A percentile compares a stretch with the other conserved stretches of the same genome.
Evolutionary conservation across 2,888 invertebrate genomes (phyloP).

Genomic region (Drosophila conformis): DNA sequence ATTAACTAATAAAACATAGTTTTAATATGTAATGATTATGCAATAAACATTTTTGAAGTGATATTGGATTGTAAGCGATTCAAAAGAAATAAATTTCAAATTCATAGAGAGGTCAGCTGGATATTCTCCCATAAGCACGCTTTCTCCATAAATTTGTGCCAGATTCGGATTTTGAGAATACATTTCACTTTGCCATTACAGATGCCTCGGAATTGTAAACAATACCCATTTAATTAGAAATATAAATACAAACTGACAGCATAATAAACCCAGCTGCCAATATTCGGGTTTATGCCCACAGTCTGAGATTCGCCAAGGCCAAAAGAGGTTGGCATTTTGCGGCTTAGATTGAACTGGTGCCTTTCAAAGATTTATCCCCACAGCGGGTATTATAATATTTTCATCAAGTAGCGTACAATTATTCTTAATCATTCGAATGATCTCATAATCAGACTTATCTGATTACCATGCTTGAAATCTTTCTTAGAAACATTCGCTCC

Average conservation of each 20-base stretch:
- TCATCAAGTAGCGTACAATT: neutral
- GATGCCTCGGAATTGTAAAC: slow-evolving; percentile 13
- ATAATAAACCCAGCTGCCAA: slow-evolving; percentile 18
- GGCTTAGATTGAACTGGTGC: slow-evolving; percentile 29
- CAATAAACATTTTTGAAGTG: neutral
- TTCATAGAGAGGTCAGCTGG: neutral
- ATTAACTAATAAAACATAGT: neutral
- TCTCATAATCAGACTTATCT: neutral
- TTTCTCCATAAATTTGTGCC: slow-evolving; percentile 16
- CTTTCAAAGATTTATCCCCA: neutral
- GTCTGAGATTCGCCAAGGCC: slow-evolving; percentile 36
- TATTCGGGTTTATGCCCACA: slow-evolving; percentile 14
- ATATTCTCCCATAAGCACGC: neutral
- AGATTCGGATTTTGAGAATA: neutral
- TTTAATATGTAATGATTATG: neutral
- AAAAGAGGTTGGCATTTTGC: slow-evolving; percentile 25
- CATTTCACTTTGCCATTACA: slow-evolving; percentile 12
- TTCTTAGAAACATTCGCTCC: neutral
- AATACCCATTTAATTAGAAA: slow-evolving; percentile 27
- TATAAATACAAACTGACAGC: neutral
- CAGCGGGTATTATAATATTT: slow-evolving; percentile 14
- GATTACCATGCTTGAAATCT: neutral
- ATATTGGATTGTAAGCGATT: neutral
- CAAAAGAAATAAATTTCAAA: neutral
- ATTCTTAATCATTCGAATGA: neutral